Base-by-base conservation (phyloP, 2,888 invertebrate species). In the Platycheirus rosarum region DNA sequence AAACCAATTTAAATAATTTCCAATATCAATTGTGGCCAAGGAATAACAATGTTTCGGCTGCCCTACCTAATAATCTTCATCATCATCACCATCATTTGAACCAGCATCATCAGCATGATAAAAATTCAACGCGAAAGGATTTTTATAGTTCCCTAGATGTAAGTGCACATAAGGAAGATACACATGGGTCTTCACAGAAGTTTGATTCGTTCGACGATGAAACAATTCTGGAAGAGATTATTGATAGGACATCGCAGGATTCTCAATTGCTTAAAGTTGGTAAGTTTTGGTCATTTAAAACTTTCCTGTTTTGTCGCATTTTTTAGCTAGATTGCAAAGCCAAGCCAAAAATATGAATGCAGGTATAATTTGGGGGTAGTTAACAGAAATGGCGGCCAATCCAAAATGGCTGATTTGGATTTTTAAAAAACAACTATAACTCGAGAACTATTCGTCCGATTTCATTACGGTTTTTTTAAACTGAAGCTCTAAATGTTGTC, bases 201-300 rank as follows among this genome's bases (percentile, higher is more conserved):
- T 14, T 71, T 5, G 77, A 77, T 20, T 46, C 68, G 2, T 46
- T 71, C 29, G 77, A 82, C 7, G 82, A 77, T 35, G 82, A 82
- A 13, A 55, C 66, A 3, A 68, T 60, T 0, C n/a, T 66, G 5
- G 82, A 82, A 9, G 77, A 53, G 3, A 77, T 71, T 3, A 77
- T 71, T 6, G 77, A 82, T 35, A 53, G 42, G 7, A 63, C 53
- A 8, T 77, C 77, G 0, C 82, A 82, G 35, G 60, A 76, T 42
- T 82, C 82, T 0, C 66, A 82, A 18, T 57, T 82, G 8, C 20
- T 82, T 13, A 40, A 53, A 18, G 37, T 68, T 20, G 82, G 82
- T 82, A 57, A 77, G 76, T 80, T 29, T 37, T 8, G n/a, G 3
- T 32, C 8, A 5, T 7, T 32, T 7, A 32, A 7, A 23, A 23